phyloP scores from a whole-genome alignment of 2,888 invertebrate genomes.

The Nomada fabriciana region DNA sequence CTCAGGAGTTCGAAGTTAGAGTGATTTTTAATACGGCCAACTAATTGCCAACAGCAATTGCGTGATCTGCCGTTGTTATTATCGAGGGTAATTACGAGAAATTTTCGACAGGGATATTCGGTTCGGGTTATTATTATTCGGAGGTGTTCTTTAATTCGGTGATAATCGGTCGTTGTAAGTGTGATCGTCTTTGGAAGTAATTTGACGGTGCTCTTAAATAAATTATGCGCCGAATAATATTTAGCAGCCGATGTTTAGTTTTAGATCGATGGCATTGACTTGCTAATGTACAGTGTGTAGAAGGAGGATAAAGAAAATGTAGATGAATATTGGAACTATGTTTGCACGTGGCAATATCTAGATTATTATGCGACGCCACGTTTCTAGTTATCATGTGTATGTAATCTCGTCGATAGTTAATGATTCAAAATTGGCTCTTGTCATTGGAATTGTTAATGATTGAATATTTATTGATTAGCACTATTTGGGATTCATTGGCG shows the following conservation, averaged over 20 bases:
- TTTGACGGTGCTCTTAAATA: too few species aligned
- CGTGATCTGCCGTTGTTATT: background rate
- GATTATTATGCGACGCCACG: conserved; percentile 36
- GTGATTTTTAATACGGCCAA: background rate
- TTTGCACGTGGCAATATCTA: background rate
- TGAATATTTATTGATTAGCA: conserved; percentile 38
- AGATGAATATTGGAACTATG: background rate
- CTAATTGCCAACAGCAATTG: conserved; percentile 1
- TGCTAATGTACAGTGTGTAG: background rate
- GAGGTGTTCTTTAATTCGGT: background rate
- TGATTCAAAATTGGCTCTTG: conserved; percentile 22
- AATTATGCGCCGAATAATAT: background rate
- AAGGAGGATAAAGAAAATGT: background rate
- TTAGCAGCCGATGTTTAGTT: background rate
- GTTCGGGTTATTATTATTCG: background rate
- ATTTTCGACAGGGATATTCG: conserved; percentile 6
- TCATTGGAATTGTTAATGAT: conserved; percentile 34
- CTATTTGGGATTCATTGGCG: conserved; percentile 18
- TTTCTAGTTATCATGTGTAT: background rate
- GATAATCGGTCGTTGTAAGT: background rate
- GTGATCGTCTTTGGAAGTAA: background rate
- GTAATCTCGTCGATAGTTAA: conserved; percentile 19
- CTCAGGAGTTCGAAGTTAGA: background rate
- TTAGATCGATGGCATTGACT: background rate
- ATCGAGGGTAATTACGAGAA: background rate